A percentile compares a stretch with the other conserved stretches of the same genome.
phyloP scores from a whole-genome alignment of 2,888 invertebrate species.

The Spatulosminthurus flaviceps region DNA sequence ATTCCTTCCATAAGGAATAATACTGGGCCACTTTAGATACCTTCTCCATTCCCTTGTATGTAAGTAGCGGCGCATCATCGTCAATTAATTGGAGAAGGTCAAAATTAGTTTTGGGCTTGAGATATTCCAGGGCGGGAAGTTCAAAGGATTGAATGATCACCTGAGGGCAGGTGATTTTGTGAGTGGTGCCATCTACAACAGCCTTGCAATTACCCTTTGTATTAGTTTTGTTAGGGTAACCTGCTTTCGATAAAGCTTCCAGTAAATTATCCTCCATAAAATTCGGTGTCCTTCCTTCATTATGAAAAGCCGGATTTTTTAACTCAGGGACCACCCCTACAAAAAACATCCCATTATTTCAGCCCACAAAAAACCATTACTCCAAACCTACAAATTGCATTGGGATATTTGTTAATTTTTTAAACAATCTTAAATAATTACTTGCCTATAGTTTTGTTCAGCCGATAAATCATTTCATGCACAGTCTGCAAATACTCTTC shows the following conservation, averaged over 20 bases:
- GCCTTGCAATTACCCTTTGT: conserved; percentile 25
- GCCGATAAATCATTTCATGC: conserved; percentile 49
- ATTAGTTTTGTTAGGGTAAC: conserved; percentile 41
- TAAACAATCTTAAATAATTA: not conserved
- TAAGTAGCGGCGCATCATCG: conserved; percentile 41
- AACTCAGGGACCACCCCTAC: conserved; percentile 56
- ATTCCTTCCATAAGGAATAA: conserved; percentile 53
- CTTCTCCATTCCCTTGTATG: conserved; percentile 49
- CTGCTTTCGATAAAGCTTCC: conserved; percentile 24
- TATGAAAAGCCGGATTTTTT: conserved; percentile 52
- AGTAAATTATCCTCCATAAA: conserved; percentile 52
- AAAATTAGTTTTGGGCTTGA: conserved; percentile 36
- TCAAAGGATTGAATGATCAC: conserved; percentile 55
- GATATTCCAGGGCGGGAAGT: conserved; percentile 38
- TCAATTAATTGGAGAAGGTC: conserved; percentile 51
- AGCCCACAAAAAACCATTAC: too few relatives aligned
- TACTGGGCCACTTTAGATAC: conserved; percentile 46
- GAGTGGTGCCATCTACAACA: not conserved
- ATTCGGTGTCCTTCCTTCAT: conserved; percentile 15
- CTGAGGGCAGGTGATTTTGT: conserved; percentile 43
- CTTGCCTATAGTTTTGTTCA: conserved; percentile 51
- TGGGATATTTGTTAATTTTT: too few relatives aligned
- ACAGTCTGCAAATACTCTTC: conserved; percentile 56
- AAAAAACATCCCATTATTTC: too few relatives aligned
- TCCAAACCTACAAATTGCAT: too few relatives aligned